Conservation (phyloP, 2,113 vertebrate genomes). For the Apaloderma vittatum region DNA sequence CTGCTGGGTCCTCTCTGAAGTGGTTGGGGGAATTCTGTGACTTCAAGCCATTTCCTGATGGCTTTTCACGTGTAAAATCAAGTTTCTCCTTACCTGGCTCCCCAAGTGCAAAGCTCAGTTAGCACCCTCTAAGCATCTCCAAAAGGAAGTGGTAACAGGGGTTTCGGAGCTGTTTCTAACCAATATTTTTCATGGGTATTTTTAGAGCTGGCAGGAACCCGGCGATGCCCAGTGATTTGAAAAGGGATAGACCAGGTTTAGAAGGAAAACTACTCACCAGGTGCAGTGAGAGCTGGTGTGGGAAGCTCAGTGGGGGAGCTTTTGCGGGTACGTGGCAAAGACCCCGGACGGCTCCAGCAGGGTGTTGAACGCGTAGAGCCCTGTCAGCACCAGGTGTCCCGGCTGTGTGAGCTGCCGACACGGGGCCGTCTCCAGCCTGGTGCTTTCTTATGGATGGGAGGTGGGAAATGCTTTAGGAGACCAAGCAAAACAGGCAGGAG, state of each 20-base stretch:
- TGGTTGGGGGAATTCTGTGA: neutral
- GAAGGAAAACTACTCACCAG: neutral
- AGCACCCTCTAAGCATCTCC: neutral
- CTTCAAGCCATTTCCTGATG: neutral
- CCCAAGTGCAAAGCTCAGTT: neutral
- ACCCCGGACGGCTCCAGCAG: neutral
- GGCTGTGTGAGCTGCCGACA: neutral
- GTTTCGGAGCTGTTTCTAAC: neutral
- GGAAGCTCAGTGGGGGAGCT: neutral
- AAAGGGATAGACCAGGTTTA: neutral
- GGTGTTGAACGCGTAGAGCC: neutral
- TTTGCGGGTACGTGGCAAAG: neutral
- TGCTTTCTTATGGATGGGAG: neutral
- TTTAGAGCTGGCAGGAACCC: neutral
- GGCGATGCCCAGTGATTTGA: neutral
- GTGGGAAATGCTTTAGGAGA: neutral
- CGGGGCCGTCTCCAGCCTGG: neutral
- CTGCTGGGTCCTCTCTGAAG: neutral
- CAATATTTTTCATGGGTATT: neutral
- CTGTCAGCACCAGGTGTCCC: no score
- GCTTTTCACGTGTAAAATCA: neutral
- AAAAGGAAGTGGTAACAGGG: neutral
- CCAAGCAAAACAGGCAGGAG: neutral
- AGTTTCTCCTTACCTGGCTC: neutral
- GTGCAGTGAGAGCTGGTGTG: neutral